Percentiles rank a stretch among this genome's conserved stretches.
Conservation (phyloP, 2,797 vertebrate genomes). For the Lepus townsendii region DNA sequence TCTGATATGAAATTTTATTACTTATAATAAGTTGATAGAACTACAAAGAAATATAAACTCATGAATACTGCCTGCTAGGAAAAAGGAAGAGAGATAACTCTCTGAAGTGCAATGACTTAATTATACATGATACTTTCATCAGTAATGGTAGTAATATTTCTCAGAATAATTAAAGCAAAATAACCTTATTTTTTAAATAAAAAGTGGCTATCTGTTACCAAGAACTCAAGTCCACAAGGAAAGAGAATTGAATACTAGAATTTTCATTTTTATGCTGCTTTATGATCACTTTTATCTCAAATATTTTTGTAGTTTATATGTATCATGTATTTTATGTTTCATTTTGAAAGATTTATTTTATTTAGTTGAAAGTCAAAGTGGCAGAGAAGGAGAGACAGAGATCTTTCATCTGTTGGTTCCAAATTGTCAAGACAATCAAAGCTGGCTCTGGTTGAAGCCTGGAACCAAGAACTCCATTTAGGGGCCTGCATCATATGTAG, state of each 20-base stretch:
- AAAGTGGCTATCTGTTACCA: neutral
- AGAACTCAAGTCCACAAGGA: constrained; percentile 69
- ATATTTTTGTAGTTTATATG: neutral
- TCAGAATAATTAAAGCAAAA: neutral
- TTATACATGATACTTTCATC: neutral
- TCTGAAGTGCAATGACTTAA: neutral
- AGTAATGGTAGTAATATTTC: too few species aligned
- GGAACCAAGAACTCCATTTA: too few species aligned
- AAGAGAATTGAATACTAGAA: neutral
- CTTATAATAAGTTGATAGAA: neutral
- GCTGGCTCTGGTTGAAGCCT: too few species aligned
- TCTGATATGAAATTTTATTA: neutral
- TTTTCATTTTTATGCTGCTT: constrained; percentile 7
- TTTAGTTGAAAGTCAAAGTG: too few species aligned
- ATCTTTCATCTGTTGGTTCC: neutral
- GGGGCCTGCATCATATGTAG: too few species aligned
- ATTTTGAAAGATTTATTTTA: too few species aligned
- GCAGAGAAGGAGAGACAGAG: too few species aligned
- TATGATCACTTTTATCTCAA: constrained; percentile 33
- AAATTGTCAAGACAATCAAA: too few species aligned
- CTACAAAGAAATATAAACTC: neutral
- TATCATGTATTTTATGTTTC: neutral
- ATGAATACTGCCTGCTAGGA: neutral
- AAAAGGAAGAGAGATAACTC: neutral
- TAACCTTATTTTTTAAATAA: neutral